Base-by-base conservation (phyloP, 2,113 vertebrate genomes). In the Lota lota region DNA sequence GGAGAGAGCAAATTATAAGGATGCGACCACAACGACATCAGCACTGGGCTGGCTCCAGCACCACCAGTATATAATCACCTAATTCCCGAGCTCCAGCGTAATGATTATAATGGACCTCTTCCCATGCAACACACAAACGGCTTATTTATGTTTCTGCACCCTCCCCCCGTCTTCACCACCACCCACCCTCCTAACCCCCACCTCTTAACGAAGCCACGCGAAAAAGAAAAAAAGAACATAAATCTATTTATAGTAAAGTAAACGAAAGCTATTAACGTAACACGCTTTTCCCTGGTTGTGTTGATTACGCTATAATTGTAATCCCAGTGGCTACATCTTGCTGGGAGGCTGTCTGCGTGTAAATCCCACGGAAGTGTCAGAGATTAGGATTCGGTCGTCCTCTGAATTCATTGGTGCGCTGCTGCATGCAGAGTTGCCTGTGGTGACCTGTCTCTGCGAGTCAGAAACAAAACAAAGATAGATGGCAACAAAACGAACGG, bases 271-370 rank as follows among this genome's bases (percentile, higher is more conserved):
- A 59, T 64, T 76, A 81, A 69, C 64, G 64, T 79, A 76, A 83
- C 80, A 77, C 70, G 81, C 80, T 86, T 82, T 82, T 50, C 67
- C 67, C 66, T 78, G 73, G 84, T n/a, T 82, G 77, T 73, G 33
- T n/a, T 77, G 60, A 83, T 81, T 84, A 83, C 81, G 76, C 61
- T 79, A 65, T 85, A 83, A 84, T 82, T 83, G 75, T 83, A 83
- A 87, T 87, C 81, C 75, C 76, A 82, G 67, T 75, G 74, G 73
- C 61, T 71, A 74, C 79, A 81, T 77, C 82, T 85, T 50, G 84
- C 67, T 79, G 65, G 17, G n/a, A 36, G 47, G 67, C 61, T 73
- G 68, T 19, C n/a, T 59, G n/a, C n/a, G 67, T n/a, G 63, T 85
- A 85, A 88, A n/a, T 85, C 84, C 74, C 63, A n/a, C n/a, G n/a